Evolutionary conservation across 2,113 vertebrate species (phyloP), one percentile per base, ranked within the genome.

Genomic region (Suncus etruscus): DNA sequence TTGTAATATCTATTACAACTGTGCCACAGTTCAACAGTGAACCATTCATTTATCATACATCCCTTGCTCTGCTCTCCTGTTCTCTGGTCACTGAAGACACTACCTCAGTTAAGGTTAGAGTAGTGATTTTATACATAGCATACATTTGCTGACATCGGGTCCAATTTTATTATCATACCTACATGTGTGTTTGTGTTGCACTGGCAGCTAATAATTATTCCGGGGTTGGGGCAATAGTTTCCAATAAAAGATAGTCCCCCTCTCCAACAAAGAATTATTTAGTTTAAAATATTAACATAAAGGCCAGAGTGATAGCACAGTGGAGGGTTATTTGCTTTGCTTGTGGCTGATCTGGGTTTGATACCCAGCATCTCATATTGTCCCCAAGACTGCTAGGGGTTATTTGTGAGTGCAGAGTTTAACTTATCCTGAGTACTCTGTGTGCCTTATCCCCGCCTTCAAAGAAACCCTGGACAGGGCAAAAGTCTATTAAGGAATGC

Each of bases 121-220:
- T 31, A 58, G 12, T 16, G 63, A 39, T 76, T 86, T 65, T 83
- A 45, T 14, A 47, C 14, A 15, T 45, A 78, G 45, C 39, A 82
- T 58, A 93, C n/a, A 81, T 65, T 3, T 31, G 22, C 14, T 66
- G 79, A 47, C 27, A 79, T 4, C 32, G 63, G 47, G 72, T 69
- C 24, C 75, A 70, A 74, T 81, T 3, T 94, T 25, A 92, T 75
- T 29, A 77, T 12, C 48, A 66, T n/a, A 87, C 65, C 27, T 68
- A 32, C n/a, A 18, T 69, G 16, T 73, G 24, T 51, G 48, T 81
- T 16, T 74, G 24, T 22, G 22, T 65, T 5, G 18, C 50, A 66
- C 3, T 20, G 18, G 83, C 20, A 77, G 20, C 18, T 39, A 81
- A 18, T 72, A 15, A 32, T 14, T 54, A 54, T 68, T 29, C 66